Base-by-base conservation (phyloP, 1,140 invertebrate species). In the Holcopasites calliopsidis region DNA sequence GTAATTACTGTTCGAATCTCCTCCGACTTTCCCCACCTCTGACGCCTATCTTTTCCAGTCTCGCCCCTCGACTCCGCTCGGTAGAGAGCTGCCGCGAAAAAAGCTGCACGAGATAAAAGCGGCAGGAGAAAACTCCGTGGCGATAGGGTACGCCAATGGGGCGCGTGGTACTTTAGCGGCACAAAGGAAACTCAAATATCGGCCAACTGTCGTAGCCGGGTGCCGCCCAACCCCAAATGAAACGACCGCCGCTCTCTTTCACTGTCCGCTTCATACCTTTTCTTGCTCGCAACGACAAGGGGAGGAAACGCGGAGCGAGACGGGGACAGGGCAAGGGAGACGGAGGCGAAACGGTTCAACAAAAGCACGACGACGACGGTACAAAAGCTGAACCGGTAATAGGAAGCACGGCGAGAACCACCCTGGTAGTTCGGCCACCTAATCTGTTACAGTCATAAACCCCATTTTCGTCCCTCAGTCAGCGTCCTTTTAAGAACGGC, bases 401-500 rank as follows among this genome's bases (percentile, higher is more conserved):
- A 84, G 86, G 80, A 85, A 81, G 83, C 80, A 78, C 84, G 68
- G 77, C 77, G 82, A 84, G 82, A 84, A 83, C 66, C 70, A 85
- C 76, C 77, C 75, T 74, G 75, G 75, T 71, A 80, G 85, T 79
- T 86, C 84, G 84, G 82, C 72, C 77, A 86, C 84, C 85, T 87
- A 87, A 87, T 87, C 86, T 86, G 85, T 87, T 87, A 87, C 84
- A 87, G 86, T 87, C 84, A 87, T 87, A 87, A 86, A 88, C 85
- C 81, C 85, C 84, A 82, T 90, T 90, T 89, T 88, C 87, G 82
- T 65, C 58, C 74, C 75, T 71, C 62, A 50, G 26, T 71, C 47
- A 5, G 58, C 68, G 26, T 50, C 66, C 64, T 68, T 82, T 77
- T 76, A 77, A 74, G 79, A 72, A n/a, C 66, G 18, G 8, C 79